These are phyloP conservation scores for Lasius fuliginosus DNA, from an alignment of 2,888 invertebrate species.

Conservation along the genomic window DNA sequence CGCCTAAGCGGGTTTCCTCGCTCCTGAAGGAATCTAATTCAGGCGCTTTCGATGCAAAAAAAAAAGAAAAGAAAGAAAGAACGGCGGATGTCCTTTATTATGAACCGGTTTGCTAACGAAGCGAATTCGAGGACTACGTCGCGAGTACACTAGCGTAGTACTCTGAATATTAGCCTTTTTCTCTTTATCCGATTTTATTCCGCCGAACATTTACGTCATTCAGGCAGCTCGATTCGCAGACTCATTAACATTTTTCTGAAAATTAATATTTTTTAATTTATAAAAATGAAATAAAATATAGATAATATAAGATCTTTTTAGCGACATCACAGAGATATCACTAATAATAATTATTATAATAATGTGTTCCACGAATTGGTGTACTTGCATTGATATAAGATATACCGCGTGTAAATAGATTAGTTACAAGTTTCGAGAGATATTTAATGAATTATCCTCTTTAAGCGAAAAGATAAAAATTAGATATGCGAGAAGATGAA, in stretches of 20 bases:
- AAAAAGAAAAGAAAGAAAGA: conserved; percentile 56
- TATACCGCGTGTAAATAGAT: neutral
- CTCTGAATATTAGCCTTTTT: conserved; percentile 14
- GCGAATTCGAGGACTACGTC: conserved; percentile 50
- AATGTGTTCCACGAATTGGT: neutral
- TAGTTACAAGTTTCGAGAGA: neutral
- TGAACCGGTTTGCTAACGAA: conserved; percentile 67
- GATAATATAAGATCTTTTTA: neutral
- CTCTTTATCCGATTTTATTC: conserved; percentile 21
- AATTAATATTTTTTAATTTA: neutral
- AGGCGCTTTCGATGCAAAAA: conserved; percentile 71
- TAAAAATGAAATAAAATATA: neutral
- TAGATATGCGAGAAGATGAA: neutral
- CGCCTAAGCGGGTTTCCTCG: conserved; percentile 66
- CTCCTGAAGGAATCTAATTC: conserved; percentile 60
- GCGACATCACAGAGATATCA: neutral
- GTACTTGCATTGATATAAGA: neutral
- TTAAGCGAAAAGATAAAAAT: conserved; percentile 29
- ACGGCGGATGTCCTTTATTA: conserved; percentile 65
- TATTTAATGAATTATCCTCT: neutral
- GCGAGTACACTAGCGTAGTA: neutral
- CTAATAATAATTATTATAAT: conserved; percentile 1
- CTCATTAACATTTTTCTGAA: neutral
- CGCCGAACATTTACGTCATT: conserved; percentile 3
- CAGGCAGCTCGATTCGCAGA: conserved; percentile 8